Evolutionary conservation across 2,797 vertebrate species (phyloP).

Genomic region (Choloepus didactylus): DNA sequence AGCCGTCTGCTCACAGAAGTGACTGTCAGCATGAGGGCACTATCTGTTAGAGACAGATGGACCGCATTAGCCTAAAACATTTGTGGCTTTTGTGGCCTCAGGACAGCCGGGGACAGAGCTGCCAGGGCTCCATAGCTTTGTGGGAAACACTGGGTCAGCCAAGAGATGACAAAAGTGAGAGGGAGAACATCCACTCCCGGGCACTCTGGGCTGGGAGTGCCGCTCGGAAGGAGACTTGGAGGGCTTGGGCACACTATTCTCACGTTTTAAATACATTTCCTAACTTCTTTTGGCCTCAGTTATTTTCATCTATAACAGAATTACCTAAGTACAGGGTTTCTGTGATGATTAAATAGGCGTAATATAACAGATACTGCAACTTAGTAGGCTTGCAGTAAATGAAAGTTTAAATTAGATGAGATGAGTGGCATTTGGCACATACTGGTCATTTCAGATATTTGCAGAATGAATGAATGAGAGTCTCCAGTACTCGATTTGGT

Average conservation of each 20-base stretch:
- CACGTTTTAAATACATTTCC: rapidly evolving
- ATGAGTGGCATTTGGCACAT: rapidly evolving
- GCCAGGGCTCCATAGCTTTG: background rate
- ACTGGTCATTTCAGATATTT: background rate
- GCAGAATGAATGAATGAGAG: background rate
- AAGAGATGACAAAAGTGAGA: background rate
- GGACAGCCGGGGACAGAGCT: background rate
- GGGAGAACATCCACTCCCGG: rapidly evolving
- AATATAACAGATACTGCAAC: rapidly evolving
- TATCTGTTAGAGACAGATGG: background rate
- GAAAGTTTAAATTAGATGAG: too few relatives aligned
- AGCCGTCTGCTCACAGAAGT: slow-evolving; percentile 15
- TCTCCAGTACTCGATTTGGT: too few relatives aligned
- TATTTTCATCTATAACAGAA: background rate
- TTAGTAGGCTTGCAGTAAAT: background rate
- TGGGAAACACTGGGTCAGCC: background rate
- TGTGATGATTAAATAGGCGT: rapidly evolving
- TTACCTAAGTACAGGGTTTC: background rate
- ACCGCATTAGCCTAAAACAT: background rate
- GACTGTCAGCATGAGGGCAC: slow-evolving; percentile 21
- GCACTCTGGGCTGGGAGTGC: background rate
- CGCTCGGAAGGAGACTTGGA: background rate
- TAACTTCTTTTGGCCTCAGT: background rate
- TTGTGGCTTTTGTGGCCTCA: slow-evolving; percentile 22
- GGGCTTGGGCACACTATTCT: background rate